A percentile compares a stretch with the other conserved stretches of the same genome.
Evolutionary conservation across 2,113 vertebrate genomes (phyloP).

Genomic region (Microcebus griseorufus): DNA sequence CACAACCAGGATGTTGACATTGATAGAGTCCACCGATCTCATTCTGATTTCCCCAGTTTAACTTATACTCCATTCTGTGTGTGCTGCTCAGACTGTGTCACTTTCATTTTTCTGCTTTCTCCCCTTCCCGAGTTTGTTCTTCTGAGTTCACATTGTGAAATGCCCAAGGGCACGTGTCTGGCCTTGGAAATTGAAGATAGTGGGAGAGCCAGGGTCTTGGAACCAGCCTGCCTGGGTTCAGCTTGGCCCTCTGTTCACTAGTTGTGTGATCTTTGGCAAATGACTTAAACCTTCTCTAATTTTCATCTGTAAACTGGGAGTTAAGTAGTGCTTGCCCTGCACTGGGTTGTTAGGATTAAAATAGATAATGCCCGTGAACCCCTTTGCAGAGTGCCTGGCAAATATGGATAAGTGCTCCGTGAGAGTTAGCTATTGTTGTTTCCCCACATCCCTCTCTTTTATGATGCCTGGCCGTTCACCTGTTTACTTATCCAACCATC

Average conservation of each 20-base stretch:
- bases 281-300: neutral
- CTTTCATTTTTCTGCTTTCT: neutral
- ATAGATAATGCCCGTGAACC: neutral
- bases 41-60: neutral
- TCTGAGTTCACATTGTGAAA: neutral
- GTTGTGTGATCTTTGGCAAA: neutral
- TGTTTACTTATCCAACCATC: neutral
- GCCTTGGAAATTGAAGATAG: neutral
- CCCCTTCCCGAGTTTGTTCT: neutral
- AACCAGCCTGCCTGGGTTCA: neutral
- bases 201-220: neutral
- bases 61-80: neutral
- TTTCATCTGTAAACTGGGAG: neutral
- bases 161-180: neutral
- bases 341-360: neutral
- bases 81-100: neutral
- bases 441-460: neutral
- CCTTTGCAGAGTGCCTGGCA: neutral
- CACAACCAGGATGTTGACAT: neutral
- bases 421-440: neutral
- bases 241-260: neutral
- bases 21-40: neutral
- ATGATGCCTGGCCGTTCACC: neutral
- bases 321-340: neutral
- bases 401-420: neutral